These are phyloP conservation scores for Riparia riparia DNA, from an alignment of 2,113 vertebrate genomes.

Conservation along the genomic window DNA sequence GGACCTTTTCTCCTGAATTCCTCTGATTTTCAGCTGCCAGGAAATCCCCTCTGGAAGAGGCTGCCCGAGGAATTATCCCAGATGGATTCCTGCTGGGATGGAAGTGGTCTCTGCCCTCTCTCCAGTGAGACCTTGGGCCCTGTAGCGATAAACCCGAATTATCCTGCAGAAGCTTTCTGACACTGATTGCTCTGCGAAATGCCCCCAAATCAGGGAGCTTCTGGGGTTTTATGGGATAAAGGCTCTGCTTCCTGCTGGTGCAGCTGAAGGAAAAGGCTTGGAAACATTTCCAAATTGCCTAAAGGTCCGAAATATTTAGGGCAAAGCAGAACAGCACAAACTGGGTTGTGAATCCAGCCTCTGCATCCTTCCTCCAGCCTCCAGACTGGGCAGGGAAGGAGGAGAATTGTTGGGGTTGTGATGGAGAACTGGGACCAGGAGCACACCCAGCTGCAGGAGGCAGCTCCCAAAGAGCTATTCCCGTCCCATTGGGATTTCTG, in stretches of 20 bases:
- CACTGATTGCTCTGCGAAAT: fast-evolving
- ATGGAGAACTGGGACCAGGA: fast-evolving
- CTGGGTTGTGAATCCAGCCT: neutral
- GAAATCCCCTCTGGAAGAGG: neutral
- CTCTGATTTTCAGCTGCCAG: neutral
- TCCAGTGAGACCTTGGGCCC: fast-evolving
- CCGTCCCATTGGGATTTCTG: neutral
- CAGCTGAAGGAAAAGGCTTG: neutral
- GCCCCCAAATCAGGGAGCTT: neutral
- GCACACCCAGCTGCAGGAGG: neutral
- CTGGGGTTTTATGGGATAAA: neutral
- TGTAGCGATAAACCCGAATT: fast-evolving
- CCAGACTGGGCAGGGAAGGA: neutral
- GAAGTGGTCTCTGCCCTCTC: neutral
- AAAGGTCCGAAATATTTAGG: fast-evolving
- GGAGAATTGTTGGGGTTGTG: neutral
- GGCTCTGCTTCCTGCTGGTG: neutral
- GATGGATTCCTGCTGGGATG: neutral
- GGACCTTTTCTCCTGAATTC: neutral
- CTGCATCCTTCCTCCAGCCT: neutral
- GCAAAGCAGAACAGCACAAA: neutral
- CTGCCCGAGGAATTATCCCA: fast-evolving
- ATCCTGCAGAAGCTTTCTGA: neutral
- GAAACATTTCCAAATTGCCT: neutral
- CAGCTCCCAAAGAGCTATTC: neutral